These are phyloP conservation scores for Ferrisia virgata DNA, from an alignment of 2,888 invertebrate species.

Conservation along the genomic window DNA sequence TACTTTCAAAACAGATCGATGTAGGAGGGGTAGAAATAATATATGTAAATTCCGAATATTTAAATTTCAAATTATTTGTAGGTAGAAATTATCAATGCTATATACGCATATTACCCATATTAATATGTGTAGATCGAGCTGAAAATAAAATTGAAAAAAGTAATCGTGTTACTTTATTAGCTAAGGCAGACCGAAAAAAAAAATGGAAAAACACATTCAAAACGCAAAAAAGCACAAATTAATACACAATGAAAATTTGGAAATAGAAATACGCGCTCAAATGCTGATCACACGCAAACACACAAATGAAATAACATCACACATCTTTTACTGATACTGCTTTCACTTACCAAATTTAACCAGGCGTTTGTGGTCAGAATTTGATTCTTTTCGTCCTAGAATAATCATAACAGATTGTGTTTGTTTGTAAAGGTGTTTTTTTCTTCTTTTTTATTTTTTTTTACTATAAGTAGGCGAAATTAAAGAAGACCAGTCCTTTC, in stretches of 20 bases:
- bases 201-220: background rate
- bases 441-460: too few relatives aligned
- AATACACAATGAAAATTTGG: constrained; percentile 24
- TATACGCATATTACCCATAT: background rate
- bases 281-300: constrained; percentile 37
- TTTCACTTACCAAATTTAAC: constrained; percentile 60
- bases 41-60: too few relatives aligned
- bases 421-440: constrained; percentile 7
- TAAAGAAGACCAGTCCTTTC: too few relatives aligned
- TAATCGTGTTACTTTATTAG: background rate
- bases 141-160: background rate
- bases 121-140: background rate
- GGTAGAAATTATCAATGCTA: too few relatives aligned
- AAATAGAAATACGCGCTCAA: constrained; percentile 32
- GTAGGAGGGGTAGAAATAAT: too few relatives aligned
- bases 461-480: too few relatives aligned
- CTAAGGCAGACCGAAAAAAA: constrained; percentile 19
- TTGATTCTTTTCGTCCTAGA: constrained; percentile 94
- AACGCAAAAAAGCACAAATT: constrained; percentile 34
- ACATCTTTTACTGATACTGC: constrained; percentile 9
- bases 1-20: too few relatives aligned
- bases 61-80: too few relatives aligned
- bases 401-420: constrained; percentile 50
- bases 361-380: constrained; percentile 62
- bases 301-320: constrained; percentile 40